These are phyloP conservation scores for Anisognathus igniventris DNA, from an alignment of 2,797 vertebrate genomes.

Conservation along the genomic window DNA sequence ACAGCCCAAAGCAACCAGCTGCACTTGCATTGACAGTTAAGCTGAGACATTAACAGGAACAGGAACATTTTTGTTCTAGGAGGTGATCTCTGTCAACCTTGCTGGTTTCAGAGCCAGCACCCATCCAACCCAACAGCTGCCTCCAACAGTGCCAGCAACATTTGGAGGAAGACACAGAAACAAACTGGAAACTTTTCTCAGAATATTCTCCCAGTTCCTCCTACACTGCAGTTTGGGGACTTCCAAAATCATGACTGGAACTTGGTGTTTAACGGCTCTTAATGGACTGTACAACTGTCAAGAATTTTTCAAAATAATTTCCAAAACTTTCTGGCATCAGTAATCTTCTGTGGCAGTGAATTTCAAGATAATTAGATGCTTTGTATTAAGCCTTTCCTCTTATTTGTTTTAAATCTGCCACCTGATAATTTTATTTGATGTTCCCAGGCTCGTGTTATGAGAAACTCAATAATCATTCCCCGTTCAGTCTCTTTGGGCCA, in stretches of 20 bases:
- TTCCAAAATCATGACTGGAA: not conserved
- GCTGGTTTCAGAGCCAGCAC: not conserved
- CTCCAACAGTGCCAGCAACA: not conserved
- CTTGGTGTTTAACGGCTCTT: not conserved
- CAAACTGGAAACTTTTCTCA: not conserved
- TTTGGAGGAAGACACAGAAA: not conserved
- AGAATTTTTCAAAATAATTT: not conserved
- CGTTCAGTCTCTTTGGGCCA: not conserved
- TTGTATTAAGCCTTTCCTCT: not conserved
- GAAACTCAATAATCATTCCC: not conserved
- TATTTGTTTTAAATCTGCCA: slow-evolving; percentile 14
- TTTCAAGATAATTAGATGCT: not conserved
- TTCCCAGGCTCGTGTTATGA: not conserved
- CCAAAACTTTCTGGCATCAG: not conserved
- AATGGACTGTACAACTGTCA: not conserved
- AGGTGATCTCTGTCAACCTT: not conserved
- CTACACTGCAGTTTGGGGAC: not conserved
- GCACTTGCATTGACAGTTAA: not conserved
- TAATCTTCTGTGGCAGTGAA: not conserved
- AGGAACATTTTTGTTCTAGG: not conserved
- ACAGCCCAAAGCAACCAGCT: not conserved
- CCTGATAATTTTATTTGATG: not conserved
- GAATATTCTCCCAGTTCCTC: not conserved
- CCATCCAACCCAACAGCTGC: not conserved
- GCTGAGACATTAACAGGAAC: not conserved